phyloP scores from a whole-genome alignment of 2,797 vertebrate species.

The Hypotaenidia philippensis region DNA sequence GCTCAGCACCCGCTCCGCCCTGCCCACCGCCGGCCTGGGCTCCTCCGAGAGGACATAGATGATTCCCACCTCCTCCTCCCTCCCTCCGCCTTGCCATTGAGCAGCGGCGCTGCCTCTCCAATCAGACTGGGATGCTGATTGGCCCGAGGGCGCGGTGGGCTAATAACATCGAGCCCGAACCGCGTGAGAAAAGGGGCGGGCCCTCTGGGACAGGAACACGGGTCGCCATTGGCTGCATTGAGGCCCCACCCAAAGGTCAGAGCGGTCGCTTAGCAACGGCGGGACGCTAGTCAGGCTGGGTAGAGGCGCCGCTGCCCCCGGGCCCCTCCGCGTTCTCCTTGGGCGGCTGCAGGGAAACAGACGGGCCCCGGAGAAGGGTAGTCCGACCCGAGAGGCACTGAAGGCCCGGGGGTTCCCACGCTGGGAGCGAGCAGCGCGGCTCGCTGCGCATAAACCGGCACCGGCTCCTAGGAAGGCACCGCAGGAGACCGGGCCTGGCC shows the following conservation, averaged over 20 bases:
- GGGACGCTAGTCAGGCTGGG: background rate
- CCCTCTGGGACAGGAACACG: rapidly evolving
- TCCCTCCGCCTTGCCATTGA: background rate
- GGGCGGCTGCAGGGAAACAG: background rate
- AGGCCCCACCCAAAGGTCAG: background rate
- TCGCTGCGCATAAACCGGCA: background rate
- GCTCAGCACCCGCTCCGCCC: rapidly evolving
- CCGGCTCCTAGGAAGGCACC: conserved; percentile 79
- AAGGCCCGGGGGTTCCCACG: too few species aligned
- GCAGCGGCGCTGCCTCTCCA: background rate
- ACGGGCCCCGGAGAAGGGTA: rapidly evolving
- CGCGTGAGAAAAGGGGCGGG: background rate
- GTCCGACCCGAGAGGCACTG: background rate
- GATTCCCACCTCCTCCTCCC: background rate
- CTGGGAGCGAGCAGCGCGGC: background rate
- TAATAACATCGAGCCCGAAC: rapidly evolving
- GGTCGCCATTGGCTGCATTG: background rate
- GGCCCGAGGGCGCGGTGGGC: rapidly evolving
- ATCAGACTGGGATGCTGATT: rapidly evolving
- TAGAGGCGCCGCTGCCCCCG: background rate
- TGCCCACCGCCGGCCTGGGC: background rate
- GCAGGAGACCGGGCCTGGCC: background rate
- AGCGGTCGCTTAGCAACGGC: background rate
- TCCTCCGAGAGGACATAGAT: rapidly evolving
- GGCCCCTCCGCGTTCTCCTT: background rate